Evolutionary conservation across 2,797 vertebrate genomes (phyloP).

Genomic region (Micromesistius poutassou): DNA sequence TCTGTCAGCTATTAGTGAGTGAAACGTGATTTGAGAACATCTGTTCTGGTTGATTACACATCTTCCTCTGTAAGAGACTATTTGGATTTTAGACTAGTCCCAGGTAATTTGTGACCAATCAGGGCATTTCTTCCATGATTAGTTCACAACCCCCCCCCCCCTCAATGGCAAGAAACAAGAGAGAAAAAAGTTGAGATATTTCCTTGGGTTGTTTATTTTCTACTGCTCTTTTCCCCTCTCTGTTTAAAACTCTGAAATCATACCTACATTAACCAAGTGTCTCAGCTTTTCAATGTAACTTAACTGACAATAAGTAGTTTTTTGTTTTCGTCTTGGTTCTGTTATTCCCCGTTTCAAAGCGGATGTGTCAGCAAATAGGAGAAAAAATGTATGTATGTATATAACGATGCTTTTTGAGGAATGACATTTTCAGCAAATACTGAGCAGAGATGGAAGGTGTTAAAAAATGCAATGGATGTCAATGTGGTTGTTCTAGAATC

Average conservation of each 20-base stretch:
- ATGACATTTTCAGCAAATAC: background rate
- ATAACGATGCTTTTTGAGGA: background rate
- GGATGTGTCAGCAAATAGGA: background rate
- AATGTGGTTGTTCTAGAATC: slow-evolving; percentile 4
- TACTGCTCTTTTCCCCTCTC: background rate
- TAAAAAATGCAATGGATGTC: slow-evolving; percentile 24
- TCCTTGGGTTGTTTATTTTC: background rate
- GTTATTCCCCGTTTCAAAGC: too few species aligned
- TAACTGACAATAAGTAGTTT: background rate
- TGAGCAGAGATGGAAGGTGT: slow-evolving; percentile 7
- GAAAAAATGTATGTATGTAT: background rate
- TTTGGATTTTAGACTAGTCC: background rate
- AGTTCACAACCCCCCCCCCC: background rate
- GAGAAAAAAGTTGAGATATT: background rate
- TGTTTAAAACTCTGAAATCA: background rate
- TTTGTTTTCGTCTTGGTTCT: too few species aligned
- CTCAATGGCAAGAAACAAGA: background rate
- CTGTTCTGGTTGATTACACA: background rate
- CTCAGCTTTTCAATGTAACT: background rate
- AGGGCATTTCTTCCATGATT: background rate
- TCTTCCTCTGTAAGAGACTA: background rate
- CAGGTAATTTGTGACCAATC: background rate
- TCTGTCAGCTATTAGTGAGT: background rate
- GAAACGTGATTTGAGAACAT: background rate
- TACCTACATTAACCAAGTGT: background rate